Evolutionary conservation across 2,797 vertebrate species (phyloP).

Genomic region (Helarctos malayanus): DNA sequence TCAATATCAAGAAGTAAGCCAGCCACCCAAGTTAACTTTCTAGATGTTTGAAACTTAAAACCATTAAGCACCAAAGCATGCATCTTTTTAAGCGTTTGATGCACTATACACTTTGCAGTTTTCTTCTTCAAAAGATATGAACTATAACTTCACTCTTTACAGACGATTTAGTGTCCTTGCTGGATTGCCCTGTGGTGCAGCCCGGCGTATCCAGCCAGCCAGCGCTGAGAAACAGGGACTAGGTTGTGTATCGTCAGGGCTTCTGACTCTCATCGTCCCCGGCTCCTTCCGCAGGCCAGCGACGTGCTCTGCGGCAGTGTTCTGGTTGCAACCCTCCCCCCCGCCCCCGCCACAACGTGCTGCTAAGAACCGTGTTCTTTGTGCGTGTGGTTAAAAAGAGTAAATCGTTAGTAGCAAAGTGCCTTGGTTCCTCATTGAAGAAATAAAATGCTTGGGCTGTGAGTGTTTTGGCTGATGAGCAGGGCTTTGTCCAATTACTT

Average conservation of each 20-base stretch:
- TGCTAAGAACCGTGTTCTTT: background rate
- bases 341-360: background rate
- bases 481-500: background rate
- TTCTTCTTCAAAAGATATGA: background rate
- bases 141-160: background rate
- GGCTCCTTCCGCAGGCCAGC: background rate
- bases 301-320: rapidly evolving
- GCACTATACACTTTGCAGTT: background rate
- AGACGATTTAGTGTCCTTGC: background rate
- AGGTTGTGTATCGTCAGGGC: background rate
- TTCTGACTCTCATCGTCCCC: background rate
- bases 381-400: background rate
- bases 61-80: background rate
- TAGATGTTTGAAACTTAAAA: background rate
- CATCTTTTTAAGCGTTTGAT: background rate
- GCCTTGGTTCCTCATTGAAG: background rate
- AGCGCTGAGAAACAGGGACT: background rate
- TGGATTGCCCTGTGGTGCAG: rapidly evolving
- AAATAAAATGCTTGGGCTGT: background rate
- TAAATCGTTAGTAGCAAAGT: background rate
- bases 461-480: background rate
- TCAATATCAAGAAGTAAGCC: background rate
- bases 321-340: too few species aligned
- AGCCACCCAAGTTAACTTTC: background rate
- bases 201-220: rapidly evolving